Base-by-base conservation (phyloP, 2,888 invertebrate genomes). In the Nasonia oneida region DNA sequence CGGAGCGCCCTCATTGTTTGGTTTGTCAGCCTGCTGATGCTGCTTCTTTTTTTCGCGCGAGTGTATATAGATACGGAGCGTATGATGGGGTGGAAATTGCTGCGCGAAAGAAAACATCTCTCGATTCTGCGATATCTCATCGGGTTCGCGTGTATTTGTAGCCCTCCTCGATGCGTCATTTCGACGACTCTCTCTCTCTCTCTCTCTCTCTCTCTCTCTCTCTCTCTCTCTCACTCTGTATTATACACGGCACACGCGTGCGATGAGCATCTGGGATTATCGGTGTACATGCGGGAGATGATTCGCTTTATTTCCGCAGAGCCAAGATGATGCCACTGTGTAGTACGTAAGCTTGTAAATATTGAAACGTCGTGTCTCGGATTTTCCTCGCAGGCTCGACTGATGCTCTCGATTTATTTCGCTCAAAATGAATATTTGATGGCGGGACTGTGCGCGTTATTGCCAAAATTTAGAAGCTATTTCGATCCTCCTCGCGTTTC, bases 1-100 rank as follows among this genome's bases (percentile, higher is more conserved):
- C 85, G 3, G n/a, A 5, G 8, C 64, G 6, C 67, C 87, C 90
- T 91, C 91, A 91, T 92, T 92, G 92, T 93, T 92, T 90, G 91
- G 88, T 89, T 90, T 89, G 90, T 89, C 89, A 89, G 88, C 33
- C 29, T 33, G n/a, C 12, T 23, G 67, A 8, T 67, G 29, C 47
- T 23, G 23, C 29, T 29, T 39, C 29, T 29, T 79, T 33, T 67
- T 42, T 78, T 33, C 67, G 61, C 23, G n/a, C 2, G 61, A 5
- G 10, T 12, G 12, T 37, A 71, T 23, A 23, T 86, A 80, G 79
- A 78, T 84, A 86, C 79, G 83, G 71, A 64, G 83, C 15, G 85
- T 84, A 84, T 33, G 42, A 86, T 87, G 83, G 88, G 87, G 86
- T 87, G 75, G 83, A 87, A 87, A 85, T 87, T 83, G 86, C 87